Percentiles rank a stretch among this genome's conserved stretches.
Conservation (phyloP, 2,888 invertebrate genomes). For the Cinara cedri region DNA sequence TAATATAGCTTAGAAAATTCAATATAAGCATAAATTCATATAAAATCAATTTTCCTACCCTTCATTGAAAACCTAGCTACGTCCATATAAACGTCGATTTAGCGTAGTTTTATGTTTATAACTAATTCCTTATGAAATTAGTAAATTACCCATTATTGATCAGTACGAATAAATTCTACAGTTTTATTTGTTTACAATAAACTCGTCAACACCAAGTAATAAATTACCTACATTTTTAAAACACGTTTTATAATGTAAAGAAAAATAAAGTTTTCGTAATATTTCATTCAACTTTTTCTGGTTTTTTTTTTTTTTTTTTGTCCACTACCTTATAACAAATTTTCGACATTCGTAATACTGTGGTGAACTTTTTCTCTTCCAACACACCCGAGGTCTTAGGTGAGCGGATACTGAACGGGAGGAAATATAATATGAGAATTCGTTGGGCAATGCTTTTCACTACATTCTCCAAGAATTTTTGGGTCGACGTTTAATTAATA, state of each 20-base stretch:
- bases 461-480: constrained; percentile 33
- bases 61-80: too few relatives aligned
- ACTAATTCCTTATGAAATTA: too few relatives aligned
- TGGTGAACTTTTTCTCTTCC: constrained; percentile 7
- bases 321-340: constrained; percentile 15
- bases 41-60: too few relatives aligned
- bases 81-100: too few relatives aligned
- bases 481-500: constrained; percentile 54
- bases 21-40: too few relatives aligned
- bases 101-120: too few relatives aligned
- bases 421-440: constrained; percentile 45
- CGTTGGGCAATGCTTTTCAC: constrained; percentile 30
- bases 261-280: constrained; percentile 16
- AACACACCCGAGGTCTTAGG: not conserved
- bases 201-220: constrained; percentile 8
- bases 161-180: not conserved
- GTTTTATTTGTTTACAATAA: not conserved
- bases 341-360: constrained; percentile 44
- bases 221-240: constrained; percentile 28
- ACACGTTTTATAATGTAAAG: constrained; percentile 11
- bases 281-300: constrained; percentile 39
- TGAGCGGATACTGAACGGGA: not conserved
- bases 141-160: not conserved
- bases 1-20: too few relatives aligned
- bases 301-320: constrained; percentile 10